Evolutionary conservation across 2,113 vertebrate species (phyloP), one percentile per base, ranked within the genome.

Genomic region (Delphinapterus leucas): DNA sequence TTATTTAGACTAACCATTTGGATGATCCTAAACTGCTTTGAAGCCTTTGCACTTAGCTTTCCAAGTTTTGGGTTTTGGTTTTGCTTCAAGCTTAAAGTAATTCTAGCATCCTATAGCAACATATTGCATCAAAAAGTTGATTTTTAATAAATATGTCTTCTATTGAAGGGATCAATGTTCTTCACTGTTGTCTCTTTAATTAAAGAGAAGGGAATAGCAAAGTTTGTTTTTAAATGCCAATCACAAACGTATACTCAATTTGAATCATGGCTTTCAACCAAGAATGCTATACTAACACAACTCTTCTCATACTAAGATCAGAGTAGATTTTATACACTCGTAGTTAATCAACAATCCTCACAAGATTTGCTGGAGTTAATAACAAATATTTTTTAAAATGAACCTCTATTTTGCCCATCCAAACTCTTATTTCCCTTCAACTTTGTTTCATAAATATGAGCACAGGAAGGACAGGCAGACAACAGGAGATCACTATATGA

Each of bases 281-380:
- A 33, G 70, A 53, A 33, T 74, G 28, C 3, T 63, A 68, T 44
- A 81, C 61, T 82, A 67, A 95, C 25, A 8, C 25, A 86, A 96
- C n/a, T 28, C 80, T 61, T 70, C 76, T 65, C 38, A 85, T 2
- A 58, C 13, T 90, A 96, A 31, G 21, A 70, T 58, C n/a, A 79
- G 1, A 67, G 53, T 23, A 36, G 7, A 88, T 58, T 82, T 89
- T 74, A 82, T 15, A 82, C 0, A 60, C 28, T 85, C 15, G 49
- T 93, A 80, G 60, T 71, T 67, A 92, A 73, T 5, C 44, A 96
- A 93, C 14, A 97, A 90, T 87, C 21, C 26, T 91, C 73, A 76
- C 17, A 84, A 73, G 28, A 96, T 49, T 83, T 84, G 5, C 79
- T 88, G 49, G 61, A 58, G 26, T 87, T 94, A 89, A 68, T 31